Conservation (phyloP, 2,888 invertebrate genomes). For the Synanthedon vespiformis region DNA sequence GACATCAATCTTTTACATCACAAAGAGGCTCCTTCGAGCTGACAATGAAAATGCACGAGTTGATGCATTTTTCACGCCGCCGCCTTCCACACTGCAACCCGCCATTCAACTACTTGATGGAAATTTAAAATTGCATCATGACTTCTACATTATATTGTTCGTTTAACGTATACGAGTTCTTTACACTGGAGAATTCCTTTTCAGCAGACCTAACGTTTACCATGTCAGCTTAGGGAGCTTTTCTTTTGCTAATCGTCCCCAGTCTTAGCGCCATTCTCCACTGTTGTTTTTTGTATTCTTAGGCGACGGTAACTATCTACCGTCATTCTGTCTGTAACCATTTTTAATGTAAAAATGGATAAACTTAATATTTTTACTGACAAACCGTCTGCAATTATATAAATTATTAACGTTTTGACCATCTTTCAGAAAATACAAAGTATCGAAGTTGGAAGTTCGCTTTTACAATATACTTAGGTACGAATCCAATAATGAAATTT, state of each 20-base stretch:
- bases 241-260: no score
- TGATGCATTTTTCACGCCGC: background rate
- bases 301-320: background rate
- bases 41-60: constrained; percentile 23
- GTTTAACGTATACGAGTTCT: no score
- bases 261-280: no score
- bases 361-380: background rate
- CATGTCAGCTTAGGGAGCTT: no score
- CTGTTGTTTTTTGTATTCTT: background rate
- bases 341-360: background rate
- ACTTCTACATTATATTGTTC: background rate
- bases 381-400: no score
- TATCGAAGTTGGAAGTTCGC: no score
- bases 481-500: no score
- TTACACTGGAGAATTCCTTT: no score
- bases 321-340: background rate
- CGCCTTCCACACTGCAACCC: background rate
- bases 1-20: constrained; percentile 46
- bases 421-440: no score
- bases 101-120: background rate
- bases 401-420: no score
- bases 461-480: no score
- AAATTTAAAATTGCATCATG: background rate
- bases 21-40: constrained; percentile 24
- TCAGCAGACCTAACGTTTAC: no score